Conservation (phyloP, 2,888 invertebrate genomes). For the Kryphioiulus occultus region DNA sequence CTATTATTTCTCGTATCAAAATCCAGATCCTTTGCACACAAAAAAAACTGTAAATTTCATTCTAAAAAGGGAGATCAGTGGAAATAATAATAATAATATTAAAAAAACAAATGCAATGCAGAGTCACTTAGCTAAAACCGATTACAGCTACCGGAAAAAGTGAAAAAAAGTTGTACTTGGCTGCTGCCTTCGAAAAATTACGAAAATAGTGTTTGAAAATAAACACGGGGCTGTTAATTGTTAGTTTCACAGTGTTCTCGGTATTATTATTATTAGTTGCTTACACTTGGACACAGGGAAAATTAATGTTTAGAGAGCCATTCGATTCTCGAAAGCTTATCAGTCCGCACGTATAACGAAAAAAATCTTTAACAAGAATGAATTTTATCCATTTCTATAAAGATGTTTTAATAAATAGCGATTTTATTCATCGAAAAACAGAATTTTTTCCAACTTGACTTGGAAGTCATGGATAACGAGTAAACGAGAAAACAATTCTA, state of each 20-base stretch:
- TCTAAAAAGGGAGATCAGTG: slow-evolving; percentile 16
- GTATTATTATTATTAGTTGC: background rate
- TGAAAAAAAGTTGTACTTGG: background rate
- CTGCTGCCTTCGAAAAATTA: background rate
- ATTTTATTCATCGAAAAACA: background rate
- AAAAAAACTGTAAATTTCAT: background rate
- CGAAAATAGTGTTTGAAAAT: background rate
- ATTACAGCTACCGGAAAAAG: slow-evolving; percentile 1
- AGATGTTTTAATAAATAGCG: background rate
- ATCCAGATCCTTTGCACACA: background rate
- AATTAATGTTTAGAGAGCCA: background rate
- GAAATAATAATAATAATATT: background rate
- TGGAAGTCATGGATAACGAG: background rate
- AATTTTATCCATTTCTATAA: background rate
- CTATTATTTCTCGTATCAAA: background rate
- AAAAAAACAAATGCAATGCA: slow-evolving; percentile 13
- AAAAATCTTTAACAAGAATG: background rate
- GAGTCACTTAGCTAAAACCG: slow-evolving; percentile 10
- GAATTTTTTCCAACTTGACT: background rate
- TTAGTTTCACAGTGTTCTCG: background rate
- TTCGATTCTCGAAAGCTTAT: background rate
- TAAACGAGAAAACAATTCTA: background rate
- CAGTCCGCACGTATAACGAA: background rate
- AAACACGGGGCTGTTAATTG: background rate
- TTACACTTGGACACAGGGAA: background rate